Evolutionary conservation across 2,113 vertebrate species (phyloP), one percentile per base, ranked within the genome.

Genomic region (Mohoua ochrocephala): DNA sequence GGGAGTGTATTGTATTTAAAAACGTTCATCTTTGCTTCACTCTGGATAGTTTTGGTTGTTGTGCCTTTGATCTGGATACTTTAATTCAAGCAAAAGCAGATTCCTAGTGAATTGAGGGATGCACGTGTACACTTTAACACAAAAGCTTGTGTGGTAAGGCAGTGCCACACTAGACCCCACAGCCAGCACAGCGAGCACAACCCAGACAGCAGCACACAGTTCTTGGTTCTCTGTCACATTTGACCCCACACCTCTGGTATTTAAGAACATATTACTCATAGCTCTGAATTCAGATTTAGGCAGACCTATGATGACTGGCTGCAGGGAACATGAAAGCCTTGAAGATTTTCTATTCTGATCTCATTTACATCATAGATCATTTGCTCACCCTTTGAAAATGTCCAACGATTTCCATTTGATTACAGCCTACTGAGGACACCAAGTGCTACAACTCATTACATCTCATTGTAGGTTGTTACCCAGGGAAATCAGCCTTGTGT

Each of bases 1-100:
- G 45, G 13, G 13, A 2, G 8, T 10, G 28, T 3, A 24, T 4
- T 41, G 0, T 27, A 63, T 39, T 45, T 59, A 3, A 74, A 77
- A 44, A 7, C 0, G 0, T 45, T 37, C 1, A 21, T 13, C 64
- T 15, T 9, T 64, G 56, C 65, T 76, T 88, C 41, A 52, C 21
- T 67, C 39, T 24, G 28, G 21, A 21, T 56, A 35, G 42, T 70
- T 80, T 16, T 47, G 24, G 42, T 57, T 41, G 33, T 12, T 53
- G 37, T 39, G 35, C 45, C 24, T 84, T 74, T 23, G 15, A 68
- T 64, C 22, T 37, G 33, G 41, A 63, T 23, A 33, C 31, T 57
- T 44, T 7, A 41, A 60, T n/a, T 60, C 15, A 47, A 74, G 35
- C 47, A 61, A 19, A 63, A 79, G 24, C 42, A 80, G 26, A 45